A percentile compares a stretch with the other conserved stretches of the same genome.
These are phyloP conservation scores for Acleris literana DNA, from an alignment of 2,888 invertebrate species.

Conservation along the genomic window DNA sequence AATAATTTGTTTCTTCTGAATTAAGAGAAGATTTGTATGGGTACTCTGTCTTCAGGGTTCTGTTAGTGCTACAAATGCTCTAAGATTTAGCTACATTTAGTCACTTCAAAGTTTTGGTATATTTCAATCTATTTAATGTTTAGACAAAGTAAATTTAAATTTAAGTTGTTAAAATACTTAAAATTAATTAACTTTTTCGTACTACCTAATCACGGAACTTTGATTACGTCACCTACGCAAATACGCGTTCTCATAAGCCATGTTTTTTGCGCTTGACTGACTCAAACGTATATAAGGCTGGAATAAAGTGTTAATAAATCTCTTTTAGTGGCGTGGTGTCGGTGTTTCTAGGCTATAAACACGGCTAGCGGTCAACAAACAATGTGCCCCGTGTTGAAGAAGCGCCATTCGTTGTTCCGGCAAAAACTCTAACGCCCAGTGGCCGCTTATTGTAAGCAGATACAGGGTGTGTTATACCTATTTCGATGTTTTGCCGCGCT, in stretches of 20 bases:
- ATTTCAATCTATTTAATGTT: no score
- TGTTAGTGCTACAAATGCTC: no score
- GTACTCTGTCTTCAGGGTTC: no score
- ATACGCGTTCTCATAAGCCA: slow-evolving; percentile 42
- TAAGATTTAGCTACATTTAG: no score
- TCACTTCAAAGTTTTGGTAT: no score
- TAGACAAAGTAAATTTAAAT: no score
- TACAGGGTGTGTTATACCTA: slow-evolving; percentile 18
- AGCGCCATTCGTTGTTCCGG: slow-evolving; percentile 63
- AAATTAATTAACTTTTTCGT: no score
- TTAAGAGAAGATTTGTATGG: no score
- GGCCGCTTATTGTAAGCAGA: slow-evolving; percentile 38
- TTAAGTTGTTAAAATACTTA: no score
- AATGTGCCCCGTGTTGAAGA: slow-evolving; percentile 63
- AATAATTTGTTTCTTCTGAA: background rate
- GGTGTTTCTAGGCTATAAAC: slow-evolving; percentile 65
- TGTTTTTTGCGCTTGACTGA: slow-evolving; percentile 54
- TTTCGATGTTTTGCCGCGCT: slow-evolving; percentile 6
- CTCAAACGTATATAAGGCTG: slow-evolving; percentile 48
- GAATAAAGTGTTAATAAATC: slow-evolving; percentile 63
- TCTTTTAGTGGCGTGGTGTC: slow-evolving; percentile 52
- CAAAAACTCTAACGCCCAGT: slow-evolving; percentile 59
- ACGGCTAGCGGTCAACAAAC: slow-evolving; percentile 66
- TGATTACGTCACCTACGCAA: slow-evolving; percentile 38
- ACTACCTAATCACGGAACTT: no score